Evolutionary conservation across 2,888 invertebrate genomes (phyloP).

Genomic region (Mesochorus sp.): DNA sequence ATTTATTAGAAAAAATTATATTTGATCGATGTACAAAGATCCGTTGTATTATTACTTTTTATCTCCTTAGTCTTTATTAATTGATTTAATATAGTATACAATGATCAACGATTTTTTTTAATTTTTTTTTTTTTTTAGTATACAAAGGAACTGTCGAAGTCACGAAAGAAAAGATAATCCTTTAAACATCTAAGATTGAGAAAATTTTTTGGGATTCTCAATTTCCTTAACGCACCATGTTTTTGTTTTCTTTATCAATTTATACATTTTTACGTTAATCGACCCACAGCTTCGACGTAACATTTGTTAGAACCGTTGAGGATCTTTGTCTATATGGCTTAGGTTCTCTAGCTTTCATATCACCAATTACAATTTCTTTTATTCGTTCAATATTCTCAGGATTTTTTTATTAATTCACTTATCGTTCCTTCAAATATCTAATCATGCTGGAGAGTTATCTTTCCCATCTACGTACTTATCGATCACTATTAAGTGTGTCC

Average conservation of each 20-base stretch:
- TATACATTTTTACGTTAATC: background rate
- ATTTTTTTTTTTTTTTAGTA: slow-evolving; percentile 43
- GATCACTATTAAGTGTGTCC: background rate
- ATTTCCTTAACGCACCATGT: background rate
- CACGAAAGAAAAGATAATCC: slow-evolving; percentile 47
- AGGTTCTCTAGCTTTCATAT: background rate
- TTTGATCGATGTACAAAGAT: slow-evolving; percentile 69
- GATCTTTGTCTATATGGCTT: slow-evolving; percentile 19
- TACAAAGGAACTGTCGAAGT: slow-evolving; percentile 62
- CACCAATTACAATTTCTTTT: background rate
- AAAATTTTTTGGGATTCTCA: slow-evolving; percentile 7
- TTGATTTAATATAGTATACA: slow-evolving; percentile 43
- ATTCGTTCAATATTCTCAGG: background rate
- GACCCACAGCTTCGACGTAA: background rate
- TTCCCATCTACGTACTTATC: background rate
- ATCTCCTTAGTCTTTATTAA: slow-evolving; percentile 10
- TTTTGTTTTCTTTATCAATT: background rate
- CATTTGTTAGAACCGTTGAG: slow-evolving; percentile 1
- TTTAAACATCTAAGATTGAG: slow-evolving; percentile 32
- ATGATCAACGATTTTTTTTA: slow-evolving; percentile 52
- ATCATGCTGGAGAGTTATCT: background rate
- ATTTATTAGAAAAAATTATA: slow-evolving; percentile 72
- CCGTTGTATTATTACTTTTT: slow-evolving; percentile 32
- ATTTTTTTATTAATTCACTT: slow-evolving; percentile 11
- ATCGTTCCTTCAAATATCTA: background rate